Percentiles rank a stretch among this genome's conserved stretches.
phyloP scores from a whole-genome alignment of 2,888 invertebrate genomes.

The Scrobipalpa atriplicella region DNA sequence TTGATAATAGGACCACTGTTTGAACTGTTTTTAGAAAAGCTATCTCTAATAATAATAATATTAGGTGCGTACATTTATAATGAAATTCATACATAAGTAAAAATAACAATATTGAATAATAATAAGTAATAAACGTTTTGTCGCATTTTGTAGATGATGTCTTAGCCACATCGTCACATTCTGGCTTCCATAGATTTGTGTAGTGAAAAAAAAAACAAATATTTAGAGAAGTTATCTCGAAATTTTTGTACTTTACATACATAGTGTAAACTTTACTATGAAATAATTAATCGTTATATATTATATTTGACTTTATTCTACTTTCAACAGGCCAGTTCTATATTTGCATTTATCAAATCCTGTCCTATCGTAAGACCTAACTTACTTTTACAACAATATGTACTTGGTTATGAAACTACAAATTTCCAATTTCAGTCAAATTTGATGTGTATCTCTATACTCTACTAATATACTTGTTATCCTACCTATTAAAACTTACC shows the following conservation, averaged over 20 bases:
- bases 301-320: constrained; percentile 23
- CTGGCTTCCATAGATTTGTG: constrained; percentile 80
- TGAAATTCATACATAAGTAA: constrained; percentile 33
- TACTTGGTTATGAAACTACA: too few relatives aligned
- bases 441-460: too few relatives aligned
- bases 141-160: constrained; percentile 62
- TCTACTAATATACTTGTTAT: too few relatives aligned
- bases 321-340: constrained; percentile 49
- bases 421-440: too few relatives aligned
- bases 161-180: constrained; percentile 59
- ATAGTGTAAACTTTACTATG: constrained; percentile 39
- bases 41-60: constrained; percentile 66
- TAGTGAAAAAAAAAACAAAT: constrained; percentile 47
- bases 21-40: constrained; percentile 60
- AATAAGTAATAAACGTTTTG: constrained; percentile 44
- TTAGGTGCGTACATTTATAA: too few relatives aligned
- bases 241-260: constrained; percentile 69
- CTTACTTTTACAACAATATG: too few relatives aligned
- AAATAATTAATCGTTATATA: constrained; percentile 27
- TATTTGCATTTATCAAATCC: constrained; percentile 62
- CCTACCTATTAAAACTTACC: too few relatives aligned
- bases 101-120: constrained; percentile 43
- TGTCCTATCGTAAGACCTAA: not conserved
- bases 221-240: constrained; percentile 30
- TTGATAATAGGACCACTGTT: constrained; percentile 67